Evolutionary conservation across 2,113 vertebrate genomes (phyloP), one percentile per base, ranked within the genome.

Genomic region (Coptodon bakossiorum): DNA sequence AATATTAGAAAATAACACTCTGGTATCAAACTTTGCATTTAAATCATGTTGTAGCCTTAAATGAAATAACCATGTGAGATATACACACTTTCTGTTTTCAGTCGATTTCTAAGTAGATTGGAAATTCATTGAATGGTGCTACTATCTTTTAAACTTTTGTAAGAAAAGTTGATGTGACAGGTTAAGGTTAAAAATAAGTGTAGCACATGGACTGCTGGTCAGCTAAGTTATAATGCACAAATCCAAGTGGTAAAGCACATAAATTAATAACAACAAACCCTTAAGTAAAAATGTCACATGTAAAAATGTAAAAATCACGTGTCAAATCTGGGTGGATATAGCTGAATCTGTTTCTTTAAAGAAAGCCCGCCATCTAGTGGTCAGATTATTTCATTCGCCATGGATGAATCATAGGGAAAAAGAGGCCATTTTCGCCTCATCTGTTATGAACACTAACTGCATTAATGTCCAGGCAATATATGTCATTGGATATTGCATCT

Each of bases 351-450:
- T 45, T 48, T 56, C 11, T 31, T 19, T 40, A 22, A 52, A 27
- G 78, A 86, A 88, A 93, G 16, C 59, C 59, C 82, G 66, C 92
- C 92, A 92, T 89, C 95, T 95, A 88, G 92, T 94, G 93, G 90
- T 79, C 66, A 61, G 31, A 61, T 13, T 2, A 7, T 82, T 66
- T 54, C 4, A 19, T 36, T 81, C n/a, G 78, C 27, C 4, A 38
- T 17, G 13, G 16, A 61, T 68, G 83, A 86, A 80, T 90, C 63
- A 81, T 56, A 83, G 88, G 52, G 66, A 1, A 56, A 84, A 88
- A 56, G n/a, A 48, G 34, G 7, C 3, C 31, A 38, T 45, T 76
- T 48, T 17, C 79, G 4, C 52, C 34, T 80, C 68, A 87, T 80
- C 31, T 19, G 76, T 82, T 81, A 71, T 86, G 76, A 83, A 54